Percentiles rank a stretch among this genome's conserved stretches.
Evolutionary conservation across 2,888 invertebrate species (phyloP).

Genomic region (Tiliacea aurago): DNA sequence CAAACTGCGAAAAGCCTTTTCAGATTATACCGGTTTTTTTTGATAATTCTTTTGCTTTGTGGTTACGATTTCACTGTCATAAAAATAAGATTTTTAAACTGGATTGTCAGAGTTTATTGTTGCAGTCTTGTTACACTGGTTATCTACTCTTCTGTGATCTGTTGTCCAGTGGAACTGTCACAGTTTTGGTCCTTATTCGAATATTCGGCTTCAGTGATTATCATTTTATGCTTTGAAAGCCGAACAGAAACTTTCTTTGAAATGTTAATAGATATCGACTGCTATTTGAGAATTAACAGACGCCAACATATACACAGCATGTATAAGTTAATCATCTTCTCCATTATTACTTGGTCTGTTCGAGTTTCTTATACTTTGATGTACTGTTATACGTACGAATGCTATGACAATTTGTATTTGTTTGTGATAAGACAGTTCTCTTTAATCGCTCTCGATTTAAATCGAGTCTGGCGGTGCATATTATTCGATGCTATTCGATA

Average conservation of each 20-base stretch:
- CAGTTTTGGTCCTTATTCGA: slow-evolving; percentile 80
- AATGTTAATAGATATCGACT: slow-evolving; percentile 74
- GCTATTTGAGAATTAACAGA: slow-evolving; percentile 75
- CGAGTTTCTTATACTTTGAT: slow-evolving; percentile 73
- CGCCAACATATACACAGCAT: slow-evolving; percentile 69
- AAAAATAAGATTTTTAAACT: slow-evolving; percentile 59
- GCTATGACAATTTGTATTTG: slow-evolving; percentile 67
- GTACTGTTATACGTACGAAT: slow-evolving; percentile 72
- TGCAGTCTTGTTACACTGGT: slow-evolving; percentile 69
- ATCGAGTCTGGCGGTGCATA: slow-evolving; percentile 82
- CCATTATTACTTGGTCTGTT: slow-evolving; percentile 72
- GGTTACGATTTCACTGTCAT: slow-evolving; percentile 81
- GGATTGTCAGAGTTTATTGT: slow-evolving; percentile 72
- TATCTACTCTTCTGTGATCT: slow-evolving; percentile 70
- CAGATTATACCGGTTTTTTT: slow-evolving; percentile 71
- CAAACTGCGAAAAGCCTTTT: slow-evolving; percentile 55
- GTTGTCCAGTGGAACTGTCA: slow-evolving; percentile 72
- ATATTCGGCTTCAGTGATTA: slow-evolving; percentile 73
- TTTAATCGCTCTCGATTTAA: slow-evolving; percentile 80
- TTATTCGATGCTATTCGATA: slow-evolving; percentile 79
- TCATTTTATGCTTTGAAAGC: slow-evolving; percentile 74
- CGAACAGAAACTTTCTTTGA: slow-evolving; percentile 71
- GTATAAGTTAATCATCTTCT: slow-evolving; percentile 68
- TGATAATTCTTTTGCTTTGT: slow-evolving; percentile 75
- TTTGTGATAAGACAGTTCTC: slow-evolving; percentile 77